Percentiles rank a stretch among this genome's conserved stretches.
Conservation (phyloP, 2,113 vertebrate genomes). For the Grammomys surdaster region DNA sequence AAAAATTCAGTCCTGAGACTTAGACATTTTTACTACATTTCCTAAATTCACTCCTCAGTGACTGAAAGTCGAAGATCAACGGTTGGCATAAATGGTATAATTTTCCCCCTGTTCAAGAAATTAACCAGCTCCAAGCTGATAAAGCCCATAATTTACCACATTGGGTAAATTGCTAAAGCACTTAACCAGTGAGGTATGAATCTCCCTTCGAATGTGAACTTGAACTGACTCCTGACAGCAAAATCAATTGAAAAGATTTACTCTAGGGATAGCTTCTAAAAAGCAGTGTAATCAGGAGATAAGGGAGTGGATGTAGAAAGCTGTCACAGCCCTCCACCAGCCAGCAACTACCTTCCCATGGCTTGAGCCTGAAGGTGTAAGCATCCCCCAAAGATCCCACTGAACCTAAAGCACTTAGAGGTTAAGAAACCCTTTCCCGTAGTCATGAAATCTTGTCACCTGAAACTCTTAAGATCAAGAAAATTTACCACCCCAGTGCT, state of each 20-base stretch:
- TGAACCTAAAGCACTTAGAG: slow-evolving; percentile 41
- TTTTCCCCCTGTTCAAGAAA: slow-evolving; percentile 79
- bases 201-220: slow-evolving; percentile 75
- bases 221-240: slow-evolving; percentile 78
- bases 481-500: background rate
- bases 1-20: slow-evolving; percentile 48
- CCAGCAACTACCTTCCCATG: background rate
- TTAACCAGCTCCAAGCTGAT: slow-evolving; percentile 75
- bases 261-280: slow-evolving; percentile 54
- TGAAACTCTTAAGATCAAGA: slow-evolving; percentile 34
- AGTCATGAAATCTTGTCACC: slow-evolving; percentile 63
- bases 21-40: slow-evolving; percentile 59
- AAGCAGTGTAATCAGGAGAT: slow-evolving; percentile 69
- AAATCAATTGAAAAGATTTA: slow-evolving; percentile 83
- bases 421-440: slow-evolving; percentile 39
- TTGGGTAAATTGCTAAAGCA: slow-evolving; percentile 82
- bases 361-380: background rate
- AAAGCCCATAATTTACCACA: slow-evolving; percentile 82
- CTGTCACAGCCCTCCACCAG: slow-evolving; percentile 59
- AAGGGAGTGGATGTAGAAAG: slow-evolving; percentile 55
- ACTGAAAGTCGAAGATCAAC: slow-evolving; percentile 59
- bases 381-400: background rate
- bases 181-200: slow-evolving; percentile 79
- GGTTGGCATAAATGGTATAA: slow-evolving; percentile 63
- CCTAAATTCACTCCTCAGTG: slow-evolving; percentile 24